Evolutionary conservation across 2,797 vertebrate genomes (phyloP), one percentile per base, ranked within the genome.

Genomic region (Sebastiscus albofasciatus): DNA sequence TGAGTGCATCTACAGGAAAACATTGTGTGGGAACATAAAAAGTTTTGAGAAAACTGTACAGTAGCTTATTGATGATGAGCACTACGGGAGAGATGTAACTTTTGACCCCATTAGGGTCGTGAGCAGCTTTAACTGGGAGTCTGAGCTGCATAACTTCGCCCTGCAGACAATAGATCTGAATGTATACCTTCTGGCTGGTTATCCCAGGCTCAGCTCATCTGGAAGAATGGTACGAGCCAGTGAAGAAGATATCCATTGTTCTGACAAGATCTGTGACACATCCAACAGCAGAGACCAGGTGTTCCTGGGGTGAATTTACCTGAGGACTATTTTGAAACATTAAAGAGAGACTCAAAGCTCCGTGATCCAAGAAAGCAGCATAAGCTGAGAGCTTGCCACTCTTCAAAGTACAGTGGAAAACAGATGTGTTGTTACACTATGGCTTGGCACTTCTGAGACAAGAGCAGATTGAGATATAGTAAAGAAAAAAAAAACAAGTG

Each of bases 321-420:
- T 76, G 78, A 85, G 75, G 80, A 88, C 73, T 76, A 20, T 80
- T 65, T 84, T 81, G 81, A 89, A 80, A 88, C 87, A 84, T 83
- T 86, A 81, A 88, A 85, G 80, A 68, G 75, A 77, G 26, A 72
- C 71, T 82, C 27, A 11, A n/a, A 58, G 58, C 64, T 62, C 52
- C 83, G 20, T 83, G 87, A 93, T 83, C 55, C 67, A 81, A 82
- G 72, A 83, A 67, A 83, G 52, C 36, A 27, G 36, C 13, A 65
- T 66, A 75, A 82, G 55, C 56, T 29, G 34, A 66, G 66, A 34
- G 77, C 66, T 36, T 49, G 16, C 26, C 31, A 9, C 52, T 71
- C 58, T 66, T 71, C 29, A 85, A 83, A 58, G 62, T 62, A 77
- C 64, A 64, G 77, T 71, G 24, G 54, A 74, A 70, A 79, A 67